phyloP scores from a whole-genome alignment of 2,888 invertebrate species.

The Agapetus fuscipes region DNA sequence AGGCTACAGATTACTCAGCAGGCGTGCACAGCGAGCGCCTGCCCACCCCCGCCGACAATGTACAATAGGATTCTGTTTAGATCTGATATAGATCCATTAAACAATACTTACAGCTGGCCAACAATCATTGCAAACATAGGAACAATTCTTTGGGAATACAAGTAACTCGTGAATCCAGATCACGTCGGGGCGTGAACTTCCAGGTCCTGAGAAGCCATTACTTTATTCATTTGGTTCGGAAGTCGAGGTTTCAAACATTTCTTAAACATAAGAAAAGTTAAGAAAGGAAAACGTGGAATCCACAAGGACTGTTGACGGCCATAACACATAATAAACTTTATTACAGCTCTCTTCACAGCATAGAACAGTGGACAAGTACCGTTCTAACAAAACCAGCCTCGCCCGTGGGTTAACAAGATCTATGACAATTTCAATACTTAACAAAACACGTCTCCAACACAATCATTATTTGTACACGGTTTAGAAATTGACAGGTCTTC shows the following conservation, averaged over 20 bases:
- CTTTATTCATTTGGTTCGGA: too few relatives aligned
- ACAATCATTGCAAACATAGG: slow-evolving; percentile 3
- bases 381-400: neutral
- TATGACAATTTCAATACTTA: too few relatives aligned
- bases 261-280: too few relatives aligned
- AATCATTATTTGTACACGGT: too few relatives aligned
- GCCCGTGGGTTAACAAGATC: neutral
- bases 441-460: too few relatives aligned
- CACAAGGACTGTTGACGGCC: neutral
- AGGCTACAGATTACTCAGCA: slow-evolving; percentile 21
- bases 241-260: too few relatives aligned
- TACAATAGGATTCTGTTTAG: slow-evolving; percentile 13
- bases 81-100: slow-evolving; percentile 9
- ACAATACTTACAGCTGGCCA: slow-evolving; percentile 6
- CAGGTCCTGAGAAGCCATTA: too few relatives aligned
- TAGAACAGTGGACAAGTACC: neutral
- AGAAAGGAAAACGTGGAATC: too few relatives aligned
- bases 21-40: slow-evolving; percentile 20
- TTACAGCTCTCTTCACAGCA: neutral
- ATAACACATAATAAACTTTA: neutral
- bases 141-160: neutral
- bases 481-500: too few relatives aligned
- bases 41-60: slow-evolving; percentile 18
- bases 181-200: too few relatives aligned
- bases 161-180: too few relatives aligned